phyloP scores from a whole-genome alignment of 2,113 vertebrate species.

The Acanthochromis polyacanthus region DNA sequence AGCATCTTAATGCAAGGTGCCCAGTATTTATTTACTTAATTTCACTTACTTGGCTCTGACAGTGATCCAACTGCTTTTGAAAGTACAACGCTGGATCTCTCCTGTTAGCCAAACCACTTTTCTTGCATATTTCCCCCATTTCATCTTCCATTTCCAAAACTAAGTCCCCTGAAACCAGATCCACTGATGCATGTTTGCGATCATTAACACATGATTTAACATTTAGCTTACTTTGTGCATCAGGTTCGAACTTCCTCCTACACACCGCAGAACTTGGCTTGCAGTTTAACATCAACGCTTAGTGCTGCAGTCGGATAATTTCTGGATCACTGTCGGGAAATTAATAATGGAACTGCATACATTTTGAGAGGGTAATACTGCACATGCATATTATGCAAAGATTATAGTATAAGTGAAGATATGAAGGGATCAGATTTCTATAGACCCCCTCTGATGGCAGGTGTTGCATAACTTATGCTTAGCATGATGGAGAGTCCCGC shows the following conservation, averaged over 20 bases:
- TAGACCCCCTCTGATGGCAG: constrained; percentile 7
- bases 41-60: constrained; percentile 28
- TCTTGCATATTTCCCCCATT: constrained; percentile 1
- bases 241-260: constrained; percentile 26
- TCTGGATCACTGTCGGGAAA: constrained; percentile 30
- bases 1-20: background rate
- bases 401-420: constrained; percentile 25
- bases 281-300: constrained; percentile 36
- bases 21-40: constrained; percentile 1
- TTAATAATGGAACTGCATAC: constrained; percentile 3
- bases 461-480: background rate
- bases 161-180: background rate
- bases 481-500: background rate
- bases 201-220: constrained; percentile 9
- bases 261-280: constrained; percentile 27
- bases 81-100: constrained; percentile 8
- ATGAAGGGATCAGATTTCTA: constrained; percentile 8
- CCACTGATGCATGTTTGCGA: background rate
- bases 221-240: constrained; percentile 19
- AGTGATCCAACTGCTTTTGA: background rate
- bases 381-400: constrained; percentile 1
- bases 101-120: background rate
- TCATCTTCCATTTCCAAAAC: background rate
- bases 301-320: constrained; percentile 36
- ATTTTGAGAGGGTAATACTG: constrained; percentile 22